Conservation (phyloP, 2,797 vertebrate genomes). For the Nannoperca obscura region DNA sequence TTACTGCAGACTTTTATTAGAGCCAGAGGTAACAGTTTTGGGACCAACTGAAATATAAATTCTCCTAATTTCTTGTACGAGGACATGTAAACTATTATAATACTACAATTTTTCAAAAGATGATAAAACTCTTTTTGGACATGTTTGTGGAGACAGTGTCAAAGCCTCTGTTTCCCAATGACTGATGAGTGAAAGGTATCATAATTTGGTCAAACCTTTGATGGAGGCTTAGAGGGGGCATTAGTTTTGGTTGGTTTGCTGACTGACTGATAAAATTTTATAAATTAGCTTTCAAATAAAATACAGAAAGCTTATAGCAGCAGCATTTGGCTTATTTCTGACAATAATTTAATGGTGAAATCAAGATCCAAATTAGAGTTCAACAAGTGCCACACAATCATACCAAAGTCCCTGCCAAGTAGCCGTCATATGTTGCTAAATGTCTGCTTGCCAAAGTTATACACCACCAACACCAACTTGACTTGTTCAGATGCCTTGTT, state of each 20-base stretch:
- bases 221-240: neutral
- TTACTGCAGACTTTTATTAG: neutral
- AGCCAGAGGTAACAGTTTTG: neutral
- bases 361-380: neutral
- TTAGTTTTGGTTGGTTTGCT: neutral
- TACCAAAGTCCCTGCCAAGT: neutral
- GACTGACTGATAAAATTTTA: neutral
- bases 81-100: neutral
- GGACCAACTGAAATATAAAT: neutral
- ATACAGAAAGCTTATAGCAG: neutral
- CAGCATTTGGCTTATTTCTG: neutral
- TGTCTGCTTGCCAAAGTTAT: conserved; percentile 9
- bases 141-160: too few relatives aligned
- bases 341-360: neutral
- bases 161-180: neutral
- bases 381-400: neutral
- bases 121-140: too few relatives aligned
- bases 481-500: neutral
- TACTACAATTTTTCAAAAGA: too few relatives aligned
- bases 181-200: neutral
- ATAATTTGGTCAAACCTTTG: neutral
- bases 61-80: neutral
- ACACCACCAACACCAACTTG: neutral
- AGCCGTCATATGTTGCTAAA: neutral
- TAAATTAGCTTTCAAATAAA: neutral